Evolutionary conservation across 2,888 invertebrate genomes (phyloP).

Genomic region (Neoaliturus tenellus): DNA sequence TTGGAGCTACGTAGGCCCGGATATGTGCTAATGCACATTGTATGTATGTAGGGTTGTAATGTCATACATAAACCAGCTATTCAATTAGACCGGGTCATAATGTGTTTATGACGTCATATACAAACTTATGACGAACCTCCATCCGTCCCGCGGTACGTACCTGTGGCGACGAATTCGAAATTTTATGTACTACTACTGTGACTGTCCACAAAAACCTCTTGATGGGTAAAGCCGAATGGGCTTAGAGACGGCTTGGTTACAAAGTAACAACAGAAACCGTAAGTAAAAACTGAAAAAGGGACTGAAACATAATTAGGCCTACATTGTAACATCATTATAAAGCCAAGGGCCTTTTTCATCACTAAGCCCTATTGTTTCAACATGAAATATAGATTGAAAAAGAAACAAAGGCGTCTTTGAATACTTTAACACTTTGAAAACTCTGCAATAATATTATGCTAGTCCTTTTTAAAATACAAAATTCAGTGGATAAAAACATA

Average conservation of each 20-base stretch:
- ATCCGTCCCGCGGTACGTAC: not conserved
- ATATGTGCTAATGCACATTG: slow-evolving; percentile 7
- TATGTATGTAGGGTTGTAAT: slow-evolving; percentile 27
- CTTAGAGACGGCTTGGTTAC: not conserved
- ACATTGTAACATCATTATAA: no score
- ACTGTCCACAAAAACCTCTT: not conserved
- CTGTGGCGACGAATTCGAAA: not conserved
- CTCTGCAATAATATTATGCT: no score
- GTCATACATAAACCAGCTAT: slow-evolving; percentile 24
- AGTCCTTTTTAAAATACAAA: no score
- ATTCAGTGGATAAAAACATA: no score
- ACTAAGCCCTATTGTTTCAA: no score
- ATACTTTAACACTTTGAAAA: no score
- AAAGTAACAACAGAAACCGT: no score
- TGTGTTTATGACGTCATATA: slow-evolving; percentile 24
- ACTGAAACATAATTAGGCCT: no score
- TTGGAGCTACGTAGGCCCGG: not conserved
- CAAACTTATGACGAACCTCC: not conserved
- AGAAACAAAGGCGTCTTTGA: no score
- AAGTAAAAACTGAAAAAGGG: no score
- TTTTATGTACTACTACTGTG: not conserved
- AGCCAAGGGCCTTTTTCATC: no score
- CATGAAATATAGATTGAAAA: no score
- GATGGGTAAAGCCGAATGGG: not conserved
- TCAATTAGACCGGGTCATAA: slow-evolving; percentile 5